Evolutionary conservation across 2,797 vertebrate genomes (phyloP), one percentile per base, ranked within the genome.

Genomic region (Clarias laeviceps): DNA sequence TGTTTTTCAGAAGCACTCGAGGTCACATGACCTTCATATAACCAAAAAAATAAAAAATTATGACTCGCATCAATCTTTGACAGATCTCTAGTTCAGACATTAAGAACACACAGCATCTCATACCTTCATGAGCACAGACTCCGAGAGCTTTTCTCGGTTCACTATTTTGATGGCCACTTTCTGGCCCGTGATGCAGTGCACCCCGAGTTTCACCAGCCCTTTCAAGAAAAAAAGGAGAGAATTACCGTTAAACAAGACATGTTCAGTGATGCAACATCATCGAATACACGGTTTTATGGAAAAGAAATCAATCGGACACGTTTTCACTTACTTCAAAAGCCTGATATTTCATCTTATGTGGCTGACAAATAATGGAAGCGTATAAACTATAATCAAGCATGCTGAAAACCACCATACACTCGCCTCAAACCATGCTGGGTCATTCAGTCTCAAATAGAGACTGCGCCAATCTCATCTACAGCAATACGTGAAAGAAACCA

Each of bases 111-210:
- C 32, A 20, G 18, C 40, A 32, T 65, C 29, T 86, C 92, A 82
- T 89, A 96, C 97, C 97, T 98, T 98, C 97, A 97, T 98, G 91
- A 98, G 92, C 85, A 98, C 97, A 0, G 97, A 98, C 92, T 98
- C 97, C 0, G 97, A 97, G 91, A 98, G 93, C 90, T 98, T 98
- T 94, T 98, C 97, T 90, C 97, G 93, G 94, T 98, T 98, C 91
- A 98, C 97, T 79, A 98, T 98, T 94, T 98, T 98, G 94, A 98
- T 96, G n/a, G 97, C 97, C 62, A 98, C 97, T 92, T 98, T 98
- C 93, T 97, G 97, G 91, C 95, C 96, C 0, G 97, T 98, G 91
- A 97, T 97, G 88, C 97, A 97, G 84, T 98, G 97, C 87, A 98
- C 86, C 18, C 97, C 97, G 2, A 98, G 95, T 92, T 98, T 98